Evolutionary conservation across 2,797 vertebrate species (phyloP).

Genomic region (Girardinus metallicus): DNA sequence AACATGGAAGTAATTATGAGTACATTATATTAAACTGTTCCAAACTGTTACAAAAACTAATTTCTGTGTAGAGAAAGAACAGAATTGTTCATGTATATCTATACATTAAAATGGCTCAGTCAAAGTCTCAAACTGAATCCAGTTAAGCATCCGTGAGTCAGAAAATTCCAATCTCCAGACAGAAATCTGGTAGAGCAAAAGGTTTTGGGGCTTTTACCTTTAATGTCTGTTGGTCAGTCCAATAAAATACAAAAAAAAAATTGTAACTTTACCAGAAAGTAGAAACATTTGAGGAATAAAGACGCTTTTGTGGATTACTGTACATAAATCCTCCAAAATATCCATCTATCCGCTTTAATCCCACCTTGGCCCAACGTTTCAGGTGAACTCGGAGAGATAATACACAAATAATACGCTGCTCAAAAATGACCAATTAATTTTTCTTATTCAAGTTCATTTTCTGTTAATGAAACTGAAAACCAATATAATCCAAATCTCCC

Average conservation of each 20-base stretch:
- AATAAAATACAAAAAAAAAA: background rate
- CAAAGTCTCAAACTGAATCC: background rate
- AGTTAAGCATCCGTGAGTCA: background rate
- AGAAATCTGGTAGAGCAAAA: background rate
- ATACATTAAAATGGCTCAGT: background rate
- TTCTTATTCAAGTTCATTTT: conserved; percentile 51
- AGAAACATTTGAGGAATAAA: background rate
- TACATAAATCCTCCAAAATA: background rate
- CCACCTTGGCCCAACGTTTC: conserved; percentile 36
- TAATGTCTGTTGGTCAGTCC: background rate
- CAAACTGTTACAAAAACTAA: background rate
- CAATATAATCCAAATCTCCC: conserved; percentile 52
- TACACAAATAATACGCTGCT: conserved; percentile 5
- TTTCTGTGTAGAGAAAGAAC: background rate
- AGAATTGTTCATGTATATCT: background rate
- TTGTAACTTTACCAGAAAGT: background rate
- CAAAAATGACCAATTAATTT: conserved; percentile 61
- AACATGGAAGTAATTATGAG: conserved; percentile 22
- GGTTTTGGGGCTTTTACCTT: background rate
- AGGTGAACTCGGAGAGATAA: conserved; percentile 31
- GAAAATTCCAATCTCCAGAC: background rate
- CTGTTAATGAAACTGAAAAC: conserved; percentile 60
- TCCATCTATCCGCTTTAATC: conserved; percentile 11
- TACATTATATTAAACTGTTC: background rate
- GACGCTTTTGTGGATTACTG: background rate